Conservation (phyloP, 2,113 vertebrate species). For the Labeo catla region DNA sequence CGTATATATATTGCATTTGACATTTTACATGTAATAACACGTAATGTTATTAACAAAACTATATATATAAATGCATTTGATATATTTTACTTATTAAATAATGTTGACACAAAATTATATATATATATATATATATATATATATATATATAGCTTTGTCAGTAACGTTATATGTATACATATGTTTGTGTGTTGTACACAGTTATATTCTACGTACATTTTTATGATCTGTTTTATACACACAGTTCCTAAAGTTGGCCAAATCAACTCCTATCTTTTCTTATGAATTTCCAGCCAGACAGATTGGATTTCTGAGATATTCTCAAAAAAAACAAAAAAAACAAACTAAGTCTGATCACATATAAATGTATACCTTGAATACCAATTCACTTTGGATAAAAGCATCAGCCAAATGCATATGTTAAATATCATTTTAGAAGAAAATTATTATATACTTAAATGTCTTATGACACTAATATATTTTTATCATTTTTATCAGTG, state of each 20-base stretch:
- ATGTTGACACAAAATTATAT: no score
- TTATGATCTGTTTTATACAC: no score
- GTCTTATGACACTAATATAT: neutral
- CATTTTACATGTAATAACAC: no score
- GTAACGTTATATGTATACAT: neutral
- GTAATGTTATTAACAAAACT: no score
- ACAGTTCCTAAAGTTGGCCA: neutral
- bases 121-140: no score
- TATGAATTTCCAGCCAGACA: neutral
- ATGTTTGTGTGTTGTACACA: neutral
- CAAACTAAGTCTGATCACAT: no score
- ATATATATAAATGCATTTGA: no score
- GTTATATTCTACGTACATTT: neutral
- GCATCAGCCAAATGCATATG: neutral
- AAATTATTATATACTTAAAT: no score
- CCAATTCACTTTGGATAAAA: neutral
- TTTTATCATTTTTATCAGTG: neutral
- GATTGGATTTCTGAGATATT: neutral
- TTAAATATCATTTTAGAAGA: neutral
- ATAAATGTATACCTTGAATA: neutral
- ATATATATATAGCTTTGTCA: no score
- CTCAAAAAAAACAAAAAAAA: neutral
- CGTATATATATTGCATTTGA: no score
- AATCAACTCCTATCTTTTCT: neutral
- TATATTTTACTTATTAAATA: no score